Evolutionary conservation across 1,140 invertebrate genomes (phyloP).

Genomic region (Forficula auricularia): DNA sequence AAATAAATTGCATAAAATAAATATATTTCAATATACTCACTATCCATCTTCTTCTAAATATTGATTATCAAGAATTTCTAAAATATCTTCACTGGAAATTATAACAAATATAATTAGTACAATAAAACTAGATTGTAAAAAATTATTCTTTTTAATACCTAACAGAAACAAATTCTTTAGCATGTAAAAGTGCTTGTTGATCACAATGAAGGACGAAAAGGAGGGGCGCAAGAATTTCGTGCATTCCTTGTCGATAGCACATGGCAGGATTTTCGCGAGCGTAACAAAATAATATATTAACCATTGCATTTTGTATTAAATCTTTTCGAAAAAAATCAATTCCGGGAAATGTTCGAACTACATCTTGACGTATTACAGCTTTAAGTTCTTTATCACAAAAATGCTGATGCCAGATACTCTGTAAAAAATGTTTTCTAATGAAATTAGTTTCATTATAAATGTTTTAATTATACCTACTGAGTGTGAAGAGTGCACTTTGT

Average conservation of each 20-base stretch:
- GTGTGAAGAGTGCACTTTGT: no score
- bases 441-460: slow-evolving; percentile 3
- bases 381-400: slow-evolving; percentile 61
- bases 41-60: slow-evolving; percentile 57
- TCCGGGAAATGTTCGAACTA: slow-evolving; percentile 61
- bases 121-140: background rate
- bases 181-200: slow-evolving; percentile 39
- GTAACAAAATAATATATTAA: slow-evolving; percentile 51
- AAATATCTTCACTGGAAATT: slow-evolving; percentile 34
- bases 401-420: slow-evolving; percentile 66
- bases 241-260: slow-evolving; percentile 68
- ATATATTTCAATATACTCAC: slow-evolving; percentile 31
- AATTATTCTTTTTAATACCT: no score
- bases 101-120: slow-evolving; percentile 6
- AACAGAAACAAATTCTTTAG: slow-evolving; percentile 21
- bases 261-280: slow-evolving; percentile 49
- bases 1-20: slow-evolving; percentile 8
- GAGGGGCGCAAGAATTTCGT: slow-evolving; percentile 59
- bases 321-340: slow-evolving; percentile 55
- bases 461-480: no score
- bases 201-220: slow-evolving; percentile 56
- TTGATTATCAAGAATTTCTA: slow-evolving; percentile 37
- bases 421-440: slow-evolving; percentile 16
- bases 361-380: slow-evolving; percentile 57
- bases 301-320: slow-evolving; percentile 50